A percentile compares a stretch with the other conserved stretches of the same genome.
These are phyloP conservation scores for Dysidea cf. avara DNA, from an alignment of 37 sponge, comb jelly and placozoan species.

Conservation along the genomic window DNA sequence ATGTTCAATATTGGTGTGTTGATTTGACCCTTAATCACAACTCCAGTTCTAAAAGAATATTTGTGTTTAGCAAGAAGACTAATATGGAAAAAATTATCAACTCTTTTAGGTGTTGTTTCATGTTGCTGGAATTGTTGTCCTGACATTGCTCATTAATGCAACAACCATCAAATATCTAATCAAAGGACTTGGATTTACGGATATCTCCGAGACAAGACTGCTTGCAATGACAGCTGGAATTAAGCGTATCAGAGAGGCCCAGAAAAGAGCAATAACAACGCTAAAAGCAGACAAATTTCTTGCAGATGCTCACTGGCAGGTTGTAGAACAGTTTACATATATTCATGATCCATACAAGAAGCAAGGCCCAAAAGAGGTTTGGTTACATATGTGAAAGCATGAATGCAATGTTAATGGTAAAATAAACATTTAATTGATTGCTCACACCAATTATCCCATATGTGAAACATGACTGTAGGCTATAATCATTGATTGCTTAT, in stretches of 20 bases:
- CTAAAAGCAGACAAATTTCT: constrained; percentile 85
- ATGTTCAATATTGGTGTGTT: neutral
- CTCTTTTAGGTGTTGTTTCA: constrained; percentile 73
- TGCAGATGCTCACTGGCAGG: constrained; percentile 87
- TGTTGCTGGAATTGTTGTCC: constrained; percentile 86
- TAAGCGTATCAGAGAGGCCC: constrained; percentile 48
- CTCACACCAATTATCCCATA: too few species aligned
- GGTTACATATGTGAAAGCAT: too few species aligned
- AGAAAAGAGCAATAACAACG: constrained; percentile 53
- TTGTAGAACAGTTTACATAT: constrained; percentile 68
- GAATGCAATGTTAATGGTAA: too few species aligned
- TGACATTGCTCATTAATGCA: constrained; percentile 85
- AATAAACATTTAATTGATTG: too few species aligned
- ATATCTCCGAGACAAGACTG: constrained; percentile 68
- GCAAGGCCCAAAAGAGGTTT: too few species aligned
- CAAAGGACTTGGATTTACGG: constrained; percentile 75
- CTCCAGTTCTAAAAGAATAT: too few species aligned
- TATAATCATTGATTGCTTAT: too few species aligned
- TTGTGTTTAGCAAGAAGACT: neutral
- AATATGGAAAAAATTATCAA: neutral
- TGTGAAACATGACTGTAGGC: too few species aligned
- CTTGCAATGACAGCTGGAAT: constrained; percentile 76
- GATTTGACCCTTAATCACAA: too few species aligned
- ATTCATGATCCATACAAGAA: constrained; percentile 61
- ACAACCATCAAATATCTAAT: constrained; percentile 80